phyloP scores from a whole-genome alignment of 2,113 vertebrate species.

The Lepus europaeus region DNA sequence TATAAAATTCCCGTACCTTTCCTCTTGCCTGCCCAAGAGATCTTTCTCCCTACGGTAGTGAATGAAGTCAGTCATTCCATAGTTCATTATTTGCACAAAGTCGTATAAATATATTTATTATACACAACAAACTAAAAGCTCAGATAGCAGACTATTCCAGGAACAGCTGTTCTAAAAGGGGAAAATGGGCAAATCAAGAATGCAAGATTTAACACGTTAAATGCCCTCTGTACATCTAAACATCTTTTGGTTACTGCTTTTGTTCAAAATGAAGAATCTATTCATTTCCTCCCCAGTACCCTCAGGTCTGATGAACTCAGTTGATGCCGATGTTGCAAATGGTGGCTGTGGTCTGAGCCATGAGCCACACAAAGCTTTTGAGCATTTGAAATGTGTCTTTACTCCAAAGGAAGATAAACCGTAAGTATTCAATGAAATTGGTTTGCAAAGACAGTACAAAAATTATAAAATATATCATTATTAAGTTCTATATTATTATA shows the following conservation, averaged over 20 bases:
- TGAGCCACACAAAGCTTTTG: rapidly evolving
- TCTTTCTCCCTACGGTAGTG: not conserved
- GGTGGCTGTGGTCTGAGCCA: too few species aligned
- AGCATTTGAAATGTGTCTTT: not conserved
- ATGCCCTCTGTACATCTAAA: not conserved
- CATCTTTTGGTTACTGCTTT: not conserved
- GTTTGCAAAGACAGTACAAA: not conserved
- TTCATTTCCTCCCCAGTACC: not conserved
- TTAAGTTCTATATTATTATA: not conserved
- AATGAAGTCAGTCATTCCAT: not conserved
- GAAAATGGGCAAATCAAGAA: constrained; percentile 25
- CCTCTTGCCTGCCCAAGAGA: not conserved
- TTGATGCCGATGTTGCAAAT: not conserved
- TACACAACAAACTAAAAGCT: not conserved
- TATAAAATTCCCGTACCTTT: not conserved
- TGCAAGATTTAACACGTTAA: not conserved
- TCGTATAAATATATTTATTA: not conserved
- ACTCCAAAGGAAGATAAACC: not conserved
- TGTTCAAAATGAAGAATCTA: not conserved
- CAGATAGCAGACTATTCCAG: not conserved
- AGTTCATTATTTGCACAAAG: not conserved
- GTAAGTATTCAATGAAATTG: not conserved
- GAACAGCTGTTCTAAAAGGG: constrained; percentile 26
- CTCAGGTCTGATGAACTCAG: not conserved
- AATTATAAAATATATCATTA: not conserved